phyloP scores from a whole-genome alignment of 2,797 vertebrate genomes.

The Threskiornis aethiopicus region DNA sequence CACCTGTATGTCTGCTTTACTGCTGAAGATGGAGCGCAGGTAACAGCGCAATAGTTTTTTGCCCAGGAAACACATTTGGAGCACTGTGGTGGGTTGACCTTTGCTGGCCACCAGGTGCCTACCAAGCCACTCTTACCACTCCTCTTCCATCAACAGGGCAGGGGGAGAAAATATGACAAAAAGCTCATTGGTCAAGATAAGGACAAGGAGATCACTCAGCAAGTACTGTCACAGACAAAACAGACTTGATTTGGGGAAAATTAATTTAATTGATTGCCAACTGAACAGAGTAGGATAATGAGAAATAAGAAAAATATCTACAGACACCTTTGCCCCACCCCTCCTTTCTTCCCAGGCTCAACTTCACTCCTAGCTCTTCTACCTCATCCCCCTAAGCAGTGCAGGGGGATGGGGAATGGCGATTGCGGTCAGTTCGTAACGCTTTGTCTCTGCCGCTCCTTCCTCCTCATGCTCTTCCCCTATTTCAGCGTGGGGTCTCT shows the following conservation, averaged over 20 bases:
- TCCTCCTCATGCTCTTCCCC: background rate
- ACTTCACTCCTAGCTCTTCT: background rate
- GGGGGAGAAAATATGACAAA: background rate
- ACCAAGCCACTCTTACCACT: too few relatives aligned
- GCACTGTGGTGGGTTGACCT: background rate
- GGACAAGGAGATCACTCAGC: background rate
- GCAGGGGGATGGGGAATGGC: too few relatives aligned
- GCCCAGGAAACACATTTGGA: background rate
- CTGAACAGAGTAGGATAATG: background rate
- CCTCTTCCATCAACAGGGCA: background rate
- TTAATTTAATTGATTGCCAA: background rate
- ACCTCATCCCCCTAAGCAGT: too few relatives aligned
- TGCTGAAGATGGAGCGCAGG: background rate
- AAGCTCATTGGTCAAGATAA: accelerated
- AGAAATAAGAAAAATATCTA: background rate
- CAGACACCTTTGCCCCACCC: background rate
- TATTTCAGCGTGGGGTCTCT: background rate
- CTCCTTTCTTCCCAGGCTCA: background rate
- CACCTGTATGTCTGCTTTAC: accelerated
- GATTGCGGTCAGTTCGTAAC: background rate
- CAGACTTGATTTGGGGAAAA: background rate
- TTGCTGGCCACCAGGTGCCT: background rate
- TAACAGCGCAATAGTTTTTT: background rate
- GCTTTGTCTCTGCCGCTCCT: background rate
- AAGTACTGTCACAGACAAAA: background rate